A percentile compares a stretch with the other conserved stretches of the same genome.
Evolutionary conservation across 2,113 vertebrate genomes (phyloP).

Genomic region (Paracyprichromis sp.): DNA sequence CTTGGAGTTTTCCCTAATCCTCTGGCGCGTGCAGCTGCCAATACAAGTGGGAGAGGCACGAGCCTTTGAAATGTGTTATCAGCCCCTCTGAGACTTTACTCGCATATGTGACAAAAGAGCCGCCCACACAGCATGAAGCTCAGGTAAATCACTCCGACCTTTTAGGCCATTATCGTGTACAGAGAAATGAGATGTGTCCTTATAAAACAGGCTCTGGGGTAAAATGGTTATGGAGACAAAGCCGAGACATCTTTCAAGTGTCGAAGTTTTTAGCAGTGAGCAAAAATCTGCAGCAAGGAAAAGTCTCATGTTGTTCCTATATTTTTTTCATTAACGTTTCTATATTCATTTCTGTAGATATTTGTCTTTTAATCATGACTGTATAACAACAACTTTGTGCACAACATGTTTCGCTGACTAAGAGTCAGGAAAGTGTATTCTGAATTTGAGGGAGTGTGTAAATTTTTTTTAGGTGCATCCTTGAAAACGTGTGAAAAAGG

Average conservation of each 20-base stretch:
- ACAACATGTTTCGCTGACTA: not conserved
- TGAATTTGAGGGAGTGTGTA: not conserved
- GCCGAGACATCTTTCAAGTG: fast-evolving
- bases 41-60: not conserved
- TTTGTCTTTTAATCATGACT: not conserved
- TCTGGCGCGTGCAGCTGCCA: not conserved
- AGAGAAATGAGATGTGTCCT: not conserved
- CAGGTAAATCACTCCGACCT: not conserved
- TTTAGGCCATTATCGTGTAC: not conserved
- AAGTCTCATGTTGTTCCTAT: not conserved
- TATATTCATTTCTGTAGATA: too few relatives aligned
- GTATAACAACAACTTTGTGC: not conserved
- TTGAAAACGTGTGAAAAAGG: not conserved
- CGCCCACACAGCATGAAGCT: conserved; percentile 1
- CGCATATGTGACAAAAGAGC: not conserved
- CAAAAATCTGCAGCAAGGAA: not conserved
- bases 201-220: not conserved
- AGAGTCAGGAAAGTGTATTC: not conserved
- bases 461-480: not conserved
- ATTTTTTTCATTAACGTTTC: not conserved
- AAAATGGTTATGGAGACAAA: not conserved
- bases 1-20: not conserved
- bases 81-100: not conserved
- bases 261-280: not conserved
- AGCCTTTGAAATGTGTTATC: not conserved